phyloP scores from a whole-genome alignment of 2,797 vertebrate genomes.

The Poeciliopsis infans region DNA sequence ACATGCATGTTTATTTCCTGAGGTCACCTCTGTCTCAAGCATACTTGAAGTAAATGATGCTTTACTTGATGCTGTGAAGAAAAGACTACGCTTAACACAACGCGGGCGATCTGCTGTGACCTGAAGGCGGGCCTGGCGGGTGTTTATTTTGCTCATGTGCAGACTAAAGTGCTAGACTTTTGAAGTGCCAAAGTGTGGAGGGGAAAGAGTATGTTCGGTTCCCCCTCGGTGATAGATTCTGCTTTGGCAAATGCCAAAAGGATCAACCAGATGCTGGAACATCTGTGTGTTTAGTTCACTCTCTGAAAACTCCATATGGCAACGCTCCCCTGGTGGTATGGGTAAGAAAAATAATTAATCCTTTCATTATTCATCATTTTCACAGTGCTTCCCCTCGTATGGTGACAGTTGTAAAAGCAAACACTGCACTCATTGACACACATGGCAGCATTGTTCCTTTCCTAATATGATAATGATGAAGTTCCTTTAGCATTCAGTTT shows the following conservation, averaged over 20 bases:
- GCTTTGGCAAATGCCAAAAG: slow-evolving; percentile 72
- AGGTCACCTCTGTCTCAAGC: not conserved
- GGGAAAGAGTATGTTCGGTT: slow-evolving; percentile 37
- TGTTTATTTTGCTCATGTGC: slow-evolving; percentile 31
- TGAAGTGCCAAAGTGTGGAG: slow-evolving; percentile 62
- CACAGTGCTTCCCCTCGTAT: slow-evolving; percentile 45
- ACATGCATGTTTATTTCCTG: not conserved
- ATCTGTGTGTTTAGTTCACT: slow-evolving; percentile 73
- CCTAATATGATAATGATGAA: slow-evolving; percentile 1
- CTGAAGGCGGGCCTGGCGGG: slow-evolving; percentile 2
- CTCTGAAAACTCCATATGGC: slow-evolving; percentile 68
- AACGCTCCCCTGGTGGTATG: slow-evolving; percentile 59
- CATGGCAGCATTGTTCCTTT: slow-evolving; percentile 34
- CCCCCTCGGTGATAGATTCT: slow-evolving; percentile 49
- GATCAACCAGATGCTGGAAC: slow-evolving; percentile 77
- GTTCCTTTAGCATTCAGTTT: slow-evolving; percentile 5
- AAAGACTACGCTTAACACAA: not conserved
- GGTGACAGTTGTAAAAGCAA: slow-evolving; percentile 43
- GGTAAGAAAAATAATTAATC: slow-evolving; percentile 73
- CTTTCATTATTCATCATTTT: slow-evolving; percentile 72
- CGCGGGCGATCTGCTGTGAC: not conserved
- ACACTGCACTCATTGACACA: slow-evolving; percentile 40
- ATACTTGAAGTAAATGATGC: not conserved
- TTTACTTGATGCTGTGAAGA: not conserved
- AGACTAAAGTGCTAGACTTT: slow-evolving; percentile 38